These are phyloP conservation scores for Porites cylindrica DNA, from an alignment of 92 coral and sea anemone genomes.

Conservation along the genomic window DNA sequence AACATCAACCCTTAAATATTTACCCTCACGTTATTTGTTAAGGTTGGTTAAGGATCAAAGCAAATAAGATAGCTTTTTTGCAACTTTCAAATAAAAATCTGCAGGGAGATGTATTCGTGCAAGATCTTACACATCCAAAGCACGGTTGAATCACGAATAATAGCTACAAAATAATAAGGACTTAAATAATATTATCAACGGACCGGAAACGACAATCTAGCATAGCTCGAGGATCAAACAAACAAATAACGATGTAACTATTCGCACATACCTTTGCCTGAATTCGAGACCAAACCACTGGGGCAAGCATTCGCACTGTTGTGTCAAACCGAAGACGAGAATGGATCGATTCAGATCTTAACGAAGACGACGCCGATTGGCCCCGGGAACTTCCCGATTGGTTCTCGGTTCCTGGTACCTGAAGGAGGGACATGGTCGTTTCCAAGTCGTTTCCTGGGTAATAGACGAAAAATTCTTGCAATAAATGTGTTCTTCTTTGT, in stretches of 20 bases:
- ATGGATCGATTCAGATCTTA: slow-evolving; percentile 20
- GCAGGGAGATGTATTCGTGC: no score
- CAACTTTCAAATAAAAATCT: no score
- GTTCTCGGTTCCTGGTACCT: slow-evolving; percentile 42
- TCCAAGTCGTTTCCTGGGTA: slow-evolving; percentile 32
- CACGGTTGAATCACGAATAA: no score
- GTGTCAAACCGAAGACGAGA: slow-evolving; percentile 61
- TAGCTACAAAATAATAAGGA: no score
- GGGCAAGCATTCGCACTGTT: slow-evolving; percentile 84
- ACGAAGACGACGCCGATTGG: slow-evolving; percentile 30
- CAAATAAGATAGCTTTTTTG: no score
- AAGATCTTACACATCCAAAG: no score
- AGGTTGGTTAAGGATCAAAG: no score
- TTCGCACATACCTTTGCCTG: slow-evolving; percentile 28
- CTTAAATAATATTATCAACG: no score
- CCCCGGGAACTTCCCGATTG: slow-evolving; percentile 29
- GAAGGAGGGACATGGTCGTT: slow-evolving; percentile 26
- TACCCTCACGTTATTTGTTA: no score
- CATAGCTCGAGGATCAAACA: neutral
- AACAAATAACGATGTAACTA: neutral
- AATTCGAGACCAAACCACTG: slow-evolving; percentile 73
- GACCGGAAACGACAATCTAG: neutral
- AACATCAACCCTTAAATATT: no score
- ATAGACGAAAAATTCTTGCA: neutral
- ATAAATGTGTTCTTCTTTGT: neutral